Conservation (phyloP, 2,113 vertebrate species). For the Smithornis capensis region DNA sequence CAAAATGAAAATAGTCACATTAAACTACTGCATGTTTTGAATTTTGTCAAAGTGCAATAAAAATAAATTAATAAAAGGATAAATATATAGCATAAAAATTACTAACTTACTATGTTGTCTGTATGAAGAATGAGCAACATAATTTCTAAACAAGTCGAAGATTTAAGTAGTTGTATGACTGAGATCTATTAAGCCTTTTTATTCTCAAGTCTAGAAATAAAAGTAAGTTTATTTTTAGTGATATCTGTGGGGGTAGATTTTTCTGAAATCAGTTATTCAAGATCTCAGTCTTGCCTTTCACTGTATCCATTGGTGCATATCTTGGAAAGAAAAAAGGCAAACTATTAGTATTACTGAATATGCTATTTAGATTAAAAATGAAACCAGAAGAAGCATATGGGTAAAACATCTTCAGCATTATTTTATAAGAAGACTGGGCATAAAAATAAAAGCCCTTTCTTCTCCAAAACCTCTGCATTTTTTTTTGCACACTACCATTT, state of each 20-base stretch:
- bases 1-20: conserved; percentile 26
- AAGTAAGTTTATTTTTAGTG: not conserved
- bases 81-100: not conserved
- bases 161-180: not conserved
- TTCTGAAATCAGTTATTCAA: not conserved
- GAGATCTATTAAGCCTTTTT: not conserved
- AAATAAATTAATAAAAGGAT: not conserved
- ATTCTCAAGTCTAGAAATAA: not conserved
- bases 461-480: not conserved
- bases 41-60: not conserved
- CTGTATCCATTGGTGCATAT: not conserved
- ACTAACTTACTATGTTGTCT: not conserved
- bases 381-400: not conserved
- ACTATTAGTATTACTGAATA: not conserved
- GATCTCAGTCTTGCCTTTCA: not conserved
- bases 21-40: not conserved
- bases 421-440: not conserved
- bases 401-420: not conserved
- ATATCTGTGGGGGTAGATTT: not conserved
- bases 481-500: not conserved
- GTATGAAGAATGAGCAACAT: not conserved
- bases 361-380: not conserved
- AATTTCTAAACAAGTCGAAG: not conserved
- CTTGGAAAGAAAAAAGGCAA: not conserved
- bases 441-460: not conserved